Percentiles rank a stretch among this genome's conserved stretches.
Evolutionary conservation across 2,113 vertebrate species (phyloP).

Genomic region (Mobula hypostoma): DNA sequence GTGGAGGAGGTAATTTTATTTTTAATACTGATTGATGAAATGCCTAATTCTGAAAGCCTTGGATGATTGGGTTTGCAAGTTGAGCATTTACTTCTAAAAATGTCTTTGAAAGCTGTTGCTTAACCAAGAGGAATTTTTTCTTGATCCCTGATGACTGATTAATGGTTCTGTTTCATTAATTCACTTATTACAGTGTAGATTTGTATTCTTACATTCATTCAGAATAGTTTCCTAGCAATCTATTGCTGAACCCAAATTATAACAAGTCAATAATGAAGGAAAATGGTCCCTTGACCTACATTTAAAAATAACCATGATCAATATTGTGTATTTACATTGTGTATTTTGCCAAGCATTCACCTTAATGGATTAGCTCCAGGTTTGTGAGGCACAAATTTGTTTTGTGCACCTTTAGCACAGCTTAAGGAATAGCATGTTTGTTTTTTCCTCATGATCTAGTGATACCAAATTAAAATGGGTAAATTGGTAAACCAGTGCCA

Average conservation of each 20-base stretch:
- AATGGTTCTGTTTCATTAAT: not conserved
- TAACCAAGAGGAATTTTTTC: not conserved
- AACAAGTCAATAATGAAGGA: not conserved
- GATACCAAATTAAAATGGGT: no score
- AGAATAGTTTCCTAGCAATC: not conserved
- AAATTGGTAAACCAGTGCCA: no score
- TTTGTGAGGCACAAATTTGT: not conserved
- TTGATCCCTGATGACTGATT: not conserved
- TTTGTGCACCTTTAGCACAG: not conserved
- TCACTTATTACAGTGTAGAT: not conserved
- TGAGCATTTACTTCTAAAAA: not conserved
- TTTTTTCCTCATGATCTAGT: no score
- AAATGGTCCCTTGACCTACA: not conserved
- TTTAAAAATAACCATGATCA: not conserved
- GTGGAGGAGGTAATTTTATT: slow-evolving; percentile 57
- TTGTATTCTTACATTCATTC: not conserved
- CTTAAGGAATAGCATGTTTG: not conserved
- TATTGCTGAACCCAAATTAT: not conserved
- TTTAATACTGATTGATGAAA: not conserved
- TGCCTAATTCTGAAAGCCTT: not conserved
- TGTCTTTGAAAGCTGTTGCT: not conserved
- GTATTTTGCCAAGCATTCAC: not conserved
- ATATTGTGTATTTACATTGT: not conserved
- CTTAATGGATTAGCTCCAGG: not conserved
- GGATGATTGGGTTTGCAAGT: not conserved